phyloP scores from a whole-genome alignment of 2,113 vertebrate genomes.

The Neofelis nebulosa region DNA sequence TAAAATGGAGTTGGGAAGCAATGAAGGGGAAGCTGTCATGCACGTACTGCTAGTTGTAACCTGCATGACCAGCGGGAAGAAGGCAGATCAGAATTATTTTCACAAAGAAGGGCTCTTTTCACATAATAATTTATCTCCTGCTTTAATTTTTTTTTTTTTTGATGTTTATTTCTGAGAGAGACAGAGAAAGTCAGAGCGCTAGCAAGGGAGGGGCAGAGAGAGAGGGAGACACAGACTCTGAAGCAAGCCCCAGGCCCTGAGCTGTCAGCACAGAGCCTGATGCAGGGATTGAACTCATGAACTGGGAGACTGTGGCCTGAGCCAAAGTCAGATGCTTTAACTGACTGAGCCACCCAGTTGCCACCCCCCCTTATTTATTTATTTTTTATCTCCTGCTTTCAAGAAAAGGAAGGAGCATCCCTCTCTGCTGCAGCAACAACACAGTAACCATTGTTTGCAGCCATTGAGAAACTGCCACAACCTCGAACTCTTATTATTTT shows the following conservation, averaged over 20 bases:
- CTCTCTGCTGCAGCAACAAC: background rate
- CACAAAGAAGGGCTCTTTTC: background rate
- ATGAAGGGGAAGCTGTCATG: background rate
- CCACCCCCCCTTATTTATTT: too few species aligned
- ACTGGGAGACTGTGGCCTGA: too few species aligned
- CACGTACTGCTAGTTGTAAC: background rate
- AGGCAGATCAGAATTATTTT: background rate
- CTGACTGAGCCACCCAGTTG: too few species aligned
- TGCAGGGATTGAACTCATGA: too few species aligned
- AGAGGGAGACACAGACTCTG: too few species aligned
- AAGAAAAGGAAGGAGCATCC: background rate
- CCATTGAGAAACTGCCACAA: background rate
- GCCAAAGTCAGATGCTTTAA: too few species aligned
- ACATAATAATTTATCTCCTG: background rate
- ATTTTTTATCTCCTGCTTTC: background rate
- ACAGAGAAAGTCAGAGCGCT: too few species aligned
- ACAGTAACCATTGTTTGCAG: too few species aligned
- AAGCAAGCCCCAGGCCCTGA: too few species aligned
- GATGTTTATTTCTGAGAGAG: too few species aligned
- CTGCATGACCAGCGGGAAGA: background rate
- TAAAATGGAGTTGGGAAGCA: background rate
- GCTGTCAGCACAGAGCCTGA: too few species aligned
- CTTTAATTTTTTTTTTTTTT: background rate
- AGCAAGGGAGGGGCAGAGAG: too few species aligned
- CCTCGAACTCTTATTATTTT: background rate